Evolutionary conservation across 2,797 vertebrate species (phyloP), one percentile per base, ranked within the genome.

Genomic region (Lateolabrax maculatus): DNA sequence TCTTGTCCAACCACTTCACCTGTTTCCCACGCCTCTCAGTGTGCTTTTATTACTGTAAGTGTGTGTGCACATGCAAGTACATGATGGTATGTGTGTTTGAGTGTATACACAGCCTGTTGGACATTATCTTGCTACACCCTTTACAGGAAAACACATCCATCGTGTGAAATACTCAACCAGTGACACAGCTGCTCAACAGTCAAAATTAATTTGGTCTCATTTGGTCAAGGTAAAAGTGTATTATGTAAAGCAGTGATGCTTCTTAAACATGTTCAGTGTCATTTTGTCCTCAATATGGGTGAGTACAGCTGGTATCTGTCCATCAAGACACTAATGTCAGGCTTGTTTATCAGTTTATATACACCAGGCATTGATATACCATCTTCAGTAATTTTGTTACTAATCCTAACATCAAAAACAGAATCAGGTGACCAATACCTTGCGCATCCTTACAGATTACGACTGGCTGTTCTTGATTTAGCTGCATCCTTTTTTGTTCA

Each of bases 1-100:
- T 41, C 39, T 68, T 1, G 13, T 77, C 76, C 39, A 67, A 84
- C 56, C 7, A 36, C 81, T 63, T 79, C 84, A 74, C 83, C 82
- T n/a, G 71, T 73, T 91, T 92, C 86, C 87, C 88, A 92, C 85
- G 64, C 77, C 53, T 79, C 43, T 23, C 5, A 27, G 37, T 23
- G 63, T 21, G 27, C 25, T 25, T 49, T 44, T 43, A n/a, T 57
- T 39, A 46, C 37, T 48, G n/a, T 37, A 25, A 44, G 57, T 68
- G 64, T 57, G 69, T 53, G 52, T 49, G 34, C 12, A 13, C 8
- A 29, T 51, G 25, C 55, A 23, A 0, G 25, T 31, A 27, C 39
- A 27, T 19, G 9, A 62, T 71, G 83, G 80, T 85, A 90, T 87
- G 81, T 27, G 80, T 67, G 65, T 77, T 82, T 83, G 56, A 61